phyloP scores from a whole-genome alignment of 2,888 invertebrate species.

The Schizaphis graminum region DNA sequence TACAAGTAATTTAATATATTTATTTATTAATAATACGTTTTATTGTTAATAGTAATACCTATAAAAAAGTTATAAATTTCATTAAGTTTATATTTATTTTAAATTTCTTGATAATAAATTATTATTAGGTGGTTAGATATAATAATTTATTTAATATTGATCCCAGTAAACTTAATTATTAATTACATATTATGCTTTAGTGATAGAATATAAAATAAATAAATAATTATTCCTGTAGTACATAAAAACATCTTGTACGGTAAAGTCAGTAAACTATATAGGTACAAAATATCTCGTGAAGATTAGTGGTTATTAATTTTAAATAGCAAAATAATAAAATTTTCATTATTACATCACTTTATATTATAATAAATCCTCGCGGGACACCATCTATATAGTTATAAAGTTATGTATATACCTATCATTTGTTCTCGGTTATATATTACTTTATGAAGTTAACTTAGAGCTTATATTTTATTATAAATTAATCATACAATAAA shows the following conservation, averaged over 20 bases:
- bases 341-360: background rate
- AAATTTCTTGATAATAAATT: background rate
- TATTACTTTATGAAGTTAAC: background rate
- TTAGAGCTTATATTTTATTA: background rate
- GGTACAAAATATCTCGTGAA: background rate
- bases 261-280: background rate
- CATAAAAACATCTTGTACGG: background rate
- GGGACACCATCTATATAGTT: background rate
- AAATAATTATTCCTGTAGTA: background rate
- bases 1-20: too few species aligned
- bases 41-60: too few species aligned
- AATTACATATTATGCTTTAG: background rate
- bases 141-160: background rate
- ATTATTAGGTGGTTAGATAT: background rate
- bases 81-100: too few species aligned
- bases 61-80: too few species aligned
- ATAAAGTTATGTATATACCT: background rate
- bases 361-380: background rate
- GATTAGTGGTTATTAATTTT: background rate
- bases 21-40: too few species aligned
- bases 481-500: background rate
- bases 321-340: background rate
- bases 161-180: background rate
- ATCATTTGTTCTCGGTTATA: background rate
- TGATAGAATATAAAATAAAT: background rate